These are phyloP conservation scores for Siniperca obscura DNA, from an alignment of 2,797 vertebrate species.

Conservation along the genomic window DNA sequence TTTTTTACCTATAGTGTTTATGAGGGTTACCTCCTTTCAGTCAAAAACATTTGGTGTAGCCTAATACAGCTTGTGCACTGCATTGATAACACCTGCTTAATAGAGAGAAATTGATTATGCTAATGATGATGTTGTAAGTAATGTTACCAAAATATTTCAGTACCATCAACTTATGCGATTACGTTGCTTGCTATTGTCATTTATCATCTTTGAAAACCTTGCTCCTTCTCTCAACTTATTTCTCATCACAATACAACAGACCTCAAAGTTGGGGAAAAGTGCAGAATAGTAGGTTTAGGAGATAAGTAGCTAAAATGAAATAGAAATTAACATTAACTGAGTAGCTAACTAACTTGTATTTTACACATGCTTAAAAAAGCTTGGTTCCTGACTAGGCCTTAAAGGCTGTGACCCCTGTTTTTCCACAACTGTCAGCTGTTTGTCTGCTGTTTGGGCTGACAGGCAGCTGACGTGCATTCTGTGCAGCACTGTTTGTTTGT, in stretches of 20 bases:
- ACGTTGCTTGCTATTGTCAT: neutral
- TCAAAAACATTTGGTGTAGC: neutral
- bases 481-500: conserved; percentile 56
- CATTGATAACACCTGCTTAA: neutral
- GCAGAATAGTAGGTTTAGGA: neutral
- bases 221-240: neutral
- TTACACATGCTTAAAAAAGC: neutral
- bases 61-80: neutral
- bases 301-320: neutral
- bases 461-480: conserved; percentile 44
- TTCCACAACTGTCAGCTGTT: conserved; percentile 58
- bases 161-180: neutral
- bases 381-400: conserved; percentile 15
- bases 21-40: neutral
- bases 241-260: neutral
- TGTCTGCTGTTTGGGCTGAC: conserved; percentile 39
- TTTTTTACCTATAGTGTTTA: neutral
- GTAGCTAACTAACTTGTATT: neutral
- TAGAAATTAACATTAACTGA: neutral
- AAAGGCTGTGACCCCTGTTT: conserved; percentile 43
- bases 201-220: neutral
- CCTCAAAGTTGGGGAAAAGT: neutral
- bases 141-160: neutral
- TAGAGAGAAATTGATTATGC: neutral
- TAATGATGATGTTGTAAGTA: neutral